phyloP scores from a whole-genome alignment of 2,888 invertebrate species.

The Thecocarcelia acutangulata region DNA sequence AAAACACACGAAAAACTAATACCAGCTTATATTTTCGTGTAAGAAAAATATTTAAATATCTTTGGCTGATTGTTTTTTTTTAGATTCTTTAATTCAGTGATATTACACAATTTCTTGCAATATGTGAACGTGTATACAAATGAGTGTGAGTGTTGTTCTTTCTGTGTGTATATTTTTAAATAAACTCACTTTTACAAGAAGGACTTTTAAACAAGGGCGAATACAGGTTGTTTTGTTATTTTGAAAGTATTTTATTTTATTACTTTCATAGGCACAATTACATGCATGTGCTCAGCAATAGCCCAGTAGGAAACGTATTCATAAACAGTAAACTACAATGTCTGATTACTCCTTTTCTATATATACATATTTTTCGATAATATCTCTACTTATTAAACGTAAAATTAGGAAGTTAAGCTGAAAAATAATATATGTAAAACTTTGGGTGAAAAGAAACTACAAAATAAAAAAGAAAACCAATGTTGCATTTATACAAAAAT shows the following conservation, averaged over 20 bases:
- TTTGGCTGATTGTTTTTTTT: conserved; percentile 29
- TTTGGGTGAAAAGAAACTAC: too few species aligned
- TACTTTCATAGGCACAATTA: conserved; percentile 23
- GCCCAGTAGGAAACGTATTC: not conserved
- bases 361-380: too few species aligned
- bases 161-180: not conserved
- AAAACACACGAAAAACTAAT: conserved; percentile 22
- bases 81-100: conserved; percentile 35
- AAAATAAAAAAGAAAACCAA: too few species aligned
- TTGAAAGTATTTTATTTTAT: conserved; percentile 31
- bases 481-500: too few species aligned
- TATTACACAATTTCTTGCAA: conserved; percentile 49
- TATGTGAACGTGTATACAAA: not conserved
- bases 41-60: conserved; percentile 43
- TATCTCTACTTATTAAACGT: too few species aligned
- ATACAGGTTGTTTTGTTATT: conserved; percentile 41
- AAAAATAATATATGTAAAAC: too few species aligned
- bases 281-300: not conserved
- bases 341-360: too few species aligned
- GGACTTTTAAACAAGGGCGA: not conserved
- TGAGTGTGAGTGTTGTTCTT: not conserved
- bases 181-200: conserved; percentile 17
- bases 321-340: too few species aligned
- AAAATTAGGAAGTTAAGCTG: too few species aligned
- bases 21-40: conserved; percentile 20